phyloP scores from a whole-genome alignment of 2,888 invertebrate species.

The Meiosimyza platycephala region DNA sequence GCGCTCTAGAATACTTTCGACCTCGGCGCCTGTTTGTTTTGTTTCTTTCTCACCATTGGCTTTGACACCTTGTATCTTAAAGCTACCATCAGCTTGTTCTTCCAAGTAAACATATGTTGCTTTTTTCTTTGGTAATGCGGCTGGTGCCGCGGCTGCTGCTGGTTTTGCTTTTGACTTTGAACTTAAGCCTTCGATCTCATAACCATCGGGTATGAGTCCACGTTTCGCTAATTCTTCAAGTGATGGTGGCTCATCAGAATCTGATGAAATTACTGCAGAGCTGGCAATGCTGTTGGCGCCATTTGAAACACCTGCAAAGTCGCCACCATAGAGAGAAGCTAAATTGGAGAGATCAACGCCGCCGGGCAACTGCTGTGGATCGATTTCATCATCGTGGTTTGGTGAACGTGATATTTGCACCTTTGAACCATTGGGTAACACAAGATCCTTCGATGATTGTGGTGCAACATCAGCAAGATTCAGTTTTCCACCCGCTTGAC shows the following conservation, averaged over 20 bases:
- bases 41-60: conserved; percentile 79
- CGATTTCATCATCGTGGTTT: conserved; percentile 73
- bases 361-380: conserved; percentile 55
- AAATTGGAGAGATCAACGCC: conserved; percentile 62
- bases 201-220: conserved; percentile 82
- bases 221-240: conserved; percentile 82
- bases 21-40: conserved; percentile 77
- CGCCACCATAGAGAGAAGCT: conserved; percentile 61
- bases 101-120: conserved; percentile 88
- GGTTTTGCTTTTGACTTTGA: conserved; percentile 73
- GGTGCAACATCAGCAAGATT: conserved; percentile 59
- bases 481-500: conserved; percentile 45
- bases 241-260: conserved; percentile 75
- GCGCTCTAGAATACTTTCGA: conserved; percentile 82
- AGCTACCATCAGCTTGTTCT: conserved; percentile 86
- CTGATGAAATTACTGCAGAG: conserved; percentile 67
- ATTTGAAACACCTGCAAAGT: conserved; percentile 55
- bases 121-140: conserved; percentile 77
- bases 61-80: conserved; percentile 86
- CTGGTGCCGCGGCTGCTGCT: conserved; percentile 66
- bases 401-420: conserved; percentile 78
- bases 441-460: conserved; percentile 74
- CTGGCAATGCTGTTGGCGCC: conserved; percentile 64
- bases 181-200: conserved; percentile 83
- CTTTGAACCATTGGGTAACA: conserved; percentile 79